These are phyloP conservation scores for Campopleginae sp. DNA, from an alignment of 2,888 invertebrate species.

Conservation along the genomic window DNA sequence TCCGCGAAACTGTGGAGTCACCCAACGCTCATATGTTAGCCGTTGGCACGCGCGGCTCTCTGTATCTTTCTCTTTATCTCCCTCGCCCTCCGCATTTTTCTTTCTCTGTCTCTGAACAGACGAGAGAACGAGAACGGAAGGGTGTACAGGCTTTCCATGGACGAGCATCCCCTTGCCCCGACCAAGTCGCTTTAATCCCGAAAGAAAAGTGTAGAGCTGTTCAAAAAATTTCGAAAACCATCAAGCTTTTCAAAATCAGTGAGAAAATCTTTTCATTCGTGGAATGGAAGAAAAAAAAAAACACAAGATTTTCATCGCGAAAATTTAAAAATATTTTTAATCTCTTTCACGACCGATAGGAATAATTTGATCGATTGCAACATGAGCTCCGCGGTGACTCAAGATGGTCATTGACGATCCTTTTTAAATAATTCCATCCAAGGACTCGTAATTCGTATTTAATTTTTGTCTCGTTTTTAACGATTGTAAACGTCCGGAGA, in stretches of 20 bases:
- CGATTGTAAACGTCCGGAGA: conserved; percentile 18
- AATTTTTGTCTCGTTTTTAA: conserved; percentile 38
- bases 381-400: not conserved
- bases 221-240: not conserved
- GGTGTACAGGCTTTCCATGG: conserved; percentile 52
- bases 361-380: not conserved
- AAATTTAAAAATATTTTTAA: not conserved
- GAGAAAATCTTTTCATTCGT: too few relatives aligned
- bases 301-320: too few relatives aligned
- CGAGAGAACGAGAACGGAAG: conserved; percentile 68
- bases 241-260: too few relatives aligned
- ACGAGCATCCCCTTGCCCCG: conserved; percentile 3
- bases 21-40: conserved; percentile 83
- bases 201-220: not conserved
- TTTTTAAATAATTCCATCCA: conserved; percentile 3
- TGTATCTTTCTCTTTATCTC: conserved; percentile 57
- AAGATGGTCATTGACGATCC: not conserved
- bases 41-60: conserved; percentile 76
- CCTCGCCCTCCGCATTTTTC: not conserved
- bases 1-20: conserved; percentile 82
- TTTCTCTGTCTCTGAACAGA: conserved; percentile 33
- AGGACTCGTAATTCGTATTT: conserved; percentile 41
- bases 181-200: not conserved
- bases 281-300: too few relatives aligned
- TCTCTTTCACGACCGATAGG: not conserved